Conservation (phyloP, 2,888 invertebrate species). For the Enchytraeus crypticus region DNA sequence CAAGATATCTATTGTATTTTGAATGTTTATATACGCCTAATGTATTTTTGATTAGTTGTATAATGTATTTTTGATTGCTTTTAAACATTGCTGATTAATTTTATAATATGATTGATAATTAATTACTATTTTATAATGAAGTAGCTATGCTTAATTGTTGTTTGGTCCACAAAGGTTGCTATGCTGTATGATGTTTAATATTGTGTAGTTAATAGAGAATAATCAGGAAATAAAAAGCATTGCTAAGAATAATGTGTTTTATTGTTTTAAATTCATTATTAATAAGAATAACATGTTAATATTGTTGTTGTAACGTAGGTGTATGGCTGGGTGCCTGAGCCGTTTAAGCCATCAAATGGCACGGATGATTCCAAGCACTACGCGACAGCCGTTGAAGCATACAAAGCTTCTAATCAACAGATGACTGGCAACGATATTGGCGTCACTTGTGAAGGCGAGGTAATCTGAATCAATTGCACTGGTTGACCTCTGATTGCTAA, state of each 20-base stretch:
- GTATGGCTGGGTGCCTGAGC: constrained; percentile 14
- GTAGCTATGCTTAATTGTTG: too few relatives aligned
- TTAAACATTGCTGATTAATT: too few relatives aligned
- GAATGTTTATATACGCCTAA: too few relatives aligned
- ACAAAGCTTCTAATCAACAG: neutral
- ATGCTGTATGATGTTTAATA: neutral
- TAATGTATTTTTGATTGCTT: too few relatives aligned
- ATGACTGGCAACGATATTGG: constrained; percentile 2
- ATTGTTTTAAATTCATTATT: neutral
- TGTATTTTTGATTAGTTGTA: too few relatives aligned
- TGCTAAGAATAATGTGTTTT: neutral
- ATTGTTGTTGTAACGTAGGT: constrained; percentile 6
- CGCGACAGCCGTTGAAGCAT: neutral
- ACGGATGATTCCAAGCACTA: neutral
- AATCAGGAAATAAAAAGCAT: neutral
- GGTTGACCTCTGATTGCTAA: too few relatives aligned
- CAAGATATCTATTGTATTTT: too few relatives aligned
- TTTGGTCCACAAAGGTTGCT: too few relatives aligned
- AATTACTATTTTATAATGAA: too few relatives aligned
- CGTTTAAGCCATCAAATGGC: neutral
- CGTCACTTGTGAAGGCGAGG: constrained; percentile 23
- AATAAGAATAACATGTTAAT: neutral
- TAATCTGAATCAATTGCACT: too few relatives aligned
- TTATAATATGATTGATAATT: too few relatives aligned
- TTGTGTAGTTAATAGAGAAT: neutral